phyloP scores from a whole-genome alignment of 2,113 vertebrate species.

The Corydoras sp. region DNA sequence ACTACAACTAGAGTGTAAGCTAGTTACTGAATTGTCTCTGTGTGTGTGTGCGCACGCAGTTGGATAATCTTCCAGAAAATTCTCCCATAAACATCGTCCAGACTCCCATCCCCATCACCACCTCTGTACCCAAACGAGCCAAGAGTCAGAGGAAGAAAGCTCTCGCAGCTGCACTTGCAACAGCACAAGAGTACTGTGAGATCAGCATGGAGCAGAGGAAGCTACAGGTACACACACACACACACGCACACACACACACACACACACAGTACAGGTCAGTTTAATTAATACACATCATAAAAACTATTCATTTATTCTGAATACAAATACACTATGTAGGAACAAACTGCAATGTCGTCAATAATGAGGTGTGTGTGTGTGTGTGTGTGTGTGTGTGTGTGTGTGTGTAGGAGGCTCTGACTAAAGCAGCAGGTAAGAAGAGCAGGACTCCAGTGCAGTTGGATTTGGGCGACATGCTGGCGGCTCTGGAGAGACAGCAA shows the following conservation, averaged over 20 bases:
- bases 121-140: constrained; percentile 92
- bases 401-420: constrained; percentile 80
- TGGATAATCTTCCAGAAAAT: constrained; percentile 92
- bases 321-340: no score
- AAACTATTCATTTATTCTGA: no score
- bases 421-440: constrained; percentile 95
- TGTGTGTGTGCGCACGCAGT: constrained; percentile 56
- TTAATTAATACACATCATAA: background rate
- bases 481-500: constrained; percentile 92
- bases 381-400: constrained; percentile 17
- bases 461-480: constrained; percentile 96
- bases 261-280: background rate
- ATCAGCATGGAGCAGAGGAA: constrained; percentile 99
- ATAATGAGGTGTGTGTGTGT: background rate
- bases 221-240: constrained; percentile 70
- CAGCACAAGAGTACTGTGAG: constrained; percentile 95
- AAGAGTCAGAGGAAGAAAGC: constrained; percentile 99
- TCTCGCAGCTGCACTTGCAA: constrained; percentile 90
- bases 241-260: constrained; percentile 4
- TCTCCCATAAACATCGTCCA: constrained; percentile 97
- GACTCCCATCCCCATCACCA: constrained; percentile 96
- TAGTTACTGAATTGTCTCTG: background rate
- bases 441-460: constrained; percentile 92
- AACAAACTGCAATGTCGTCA: no score
- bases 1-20: background rate